These are phyloP conservation scores for Caretta caretta DNA, from an alignment of 2,113 vertebrate genomes.

Conservation along the genomic window DNA sequence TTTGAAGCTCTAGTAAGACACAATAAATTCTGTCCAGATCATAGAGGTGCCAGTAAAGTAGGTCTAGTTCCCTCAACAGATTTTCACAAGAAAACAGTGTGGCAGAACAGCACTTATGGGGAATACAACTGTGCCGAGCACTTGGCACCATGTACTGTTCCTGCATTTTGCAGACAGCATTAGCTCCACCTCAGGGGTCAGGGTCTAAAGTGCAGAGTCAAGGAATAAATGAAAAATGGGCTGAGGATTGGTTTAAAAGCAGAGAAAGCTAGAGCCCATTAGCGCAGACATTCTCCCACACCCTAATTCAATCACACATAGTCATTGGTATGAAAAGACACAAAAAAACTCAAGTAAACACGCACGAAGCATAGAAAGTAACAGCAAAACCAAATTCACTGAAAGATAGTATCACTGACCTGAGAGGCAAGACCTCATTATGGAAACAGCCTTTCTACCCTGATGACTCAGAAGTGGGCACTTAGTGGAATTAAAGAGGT, in stretches of 20 bases:
- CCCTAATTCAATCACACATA: conserved; percentile 29
- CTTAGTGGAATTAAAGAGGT: not conserved
- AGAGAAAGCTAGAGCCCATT: not conserved
- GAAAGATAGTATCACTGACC: not conserved
- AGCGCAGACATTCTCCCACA: not conserved
- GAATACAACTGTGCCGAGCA: not conserved
- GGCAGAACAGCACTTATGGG: rapidly evolving
- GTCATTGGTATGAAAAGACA: not conserved
- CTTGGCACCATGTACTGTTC: not conserved
- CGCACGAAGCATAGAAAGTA: not conserved
- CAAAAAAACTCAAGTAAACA: not conserved
- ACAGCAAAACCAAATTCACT: not conserved
- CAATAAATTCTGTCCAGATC: not conserved
- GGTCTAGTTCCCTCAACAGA: not conserved
- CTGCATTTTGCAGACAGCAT: not conserved
- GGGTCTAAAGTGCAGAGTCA: not conserved
- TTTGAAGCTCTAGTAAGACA: not conserved
- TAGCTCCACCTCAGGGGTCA: not conserved
- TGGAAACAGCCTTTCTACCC: not conserved
- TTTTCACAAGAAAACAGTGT: not conserved
- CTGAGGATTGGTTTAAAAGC: not conserved
- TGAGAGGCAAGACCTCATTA: not conserved
- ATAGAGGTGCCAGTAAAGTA: not conserved
- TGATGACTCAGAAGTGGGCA: not conserved
- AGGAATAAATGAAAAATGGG: not conserved